Percentiles rank a stretch among this genome's conserved stretches.
These are phyloP conservation scores for Akabosia matsudoensis DNA, from an alignment of 1,140 invertebrate species.

Conservation along the genomic window DNA sequence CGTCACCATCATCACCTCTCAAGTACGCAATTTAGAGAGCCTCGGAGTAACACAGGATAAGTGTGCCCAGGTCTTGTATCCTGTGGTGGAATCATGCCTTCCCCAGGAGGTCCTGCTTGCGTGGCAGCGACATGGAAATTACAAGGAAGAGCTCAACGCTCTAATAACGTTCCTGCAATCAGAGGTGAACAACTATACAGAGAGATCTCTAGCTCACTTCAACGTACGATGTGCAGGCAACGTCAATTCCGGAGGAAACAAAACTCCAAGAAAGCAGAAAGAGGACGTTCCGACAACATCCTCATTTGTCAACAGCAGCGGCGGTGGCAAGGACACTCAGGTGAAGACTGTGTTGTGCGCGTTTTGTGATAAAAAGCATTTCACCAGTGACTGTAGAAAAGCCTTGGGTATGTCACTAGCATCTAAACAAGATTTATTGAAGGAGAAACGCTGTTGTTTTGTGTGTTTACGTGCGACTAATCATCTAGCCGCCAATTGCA, in stretches of 20 bases:
- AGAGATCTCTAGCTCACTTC: conserved; percentile 35
- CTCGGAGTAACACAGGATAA: not conserved
- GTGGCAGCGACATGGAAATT: not conserved
- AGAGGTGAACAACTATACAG: not conserved
- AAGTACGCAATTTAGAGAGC: not conserved
- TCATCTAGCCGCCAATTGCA: not conserved
- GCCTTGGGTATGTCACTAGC: not conserved
- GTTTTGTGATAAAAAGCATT: not conserved
- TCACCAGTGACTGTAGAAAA: not conserved
- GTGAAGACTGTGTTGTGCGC: not conserved
- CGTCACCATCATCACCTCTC: not conserved
- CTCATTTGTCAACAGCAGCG: not conserved
- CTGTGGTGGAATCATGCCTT: not conserved
- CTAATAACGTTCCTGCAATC: not conserved
- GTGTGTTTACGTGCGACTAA: not conserved
- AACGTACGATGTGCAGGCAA: not conserved
- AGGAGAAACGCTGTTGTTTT: not conserved
- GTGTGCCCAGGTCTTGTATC: not conserved
- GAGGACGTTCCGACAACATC: not conserved
- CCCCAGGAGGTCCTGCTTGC: not conserved
- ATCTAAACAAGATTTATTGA: not conserved
- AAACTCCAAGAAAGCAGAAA: not conserved
- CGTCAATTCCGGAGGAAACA: not conserved
- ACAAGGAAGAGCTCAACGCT: not conserved
- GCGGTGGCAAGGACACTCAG: not conserved